Evolutionary conservation across 2,797 vertebrate genomes (phyloP).

Genomic region (Botia kubotai): DNA sequence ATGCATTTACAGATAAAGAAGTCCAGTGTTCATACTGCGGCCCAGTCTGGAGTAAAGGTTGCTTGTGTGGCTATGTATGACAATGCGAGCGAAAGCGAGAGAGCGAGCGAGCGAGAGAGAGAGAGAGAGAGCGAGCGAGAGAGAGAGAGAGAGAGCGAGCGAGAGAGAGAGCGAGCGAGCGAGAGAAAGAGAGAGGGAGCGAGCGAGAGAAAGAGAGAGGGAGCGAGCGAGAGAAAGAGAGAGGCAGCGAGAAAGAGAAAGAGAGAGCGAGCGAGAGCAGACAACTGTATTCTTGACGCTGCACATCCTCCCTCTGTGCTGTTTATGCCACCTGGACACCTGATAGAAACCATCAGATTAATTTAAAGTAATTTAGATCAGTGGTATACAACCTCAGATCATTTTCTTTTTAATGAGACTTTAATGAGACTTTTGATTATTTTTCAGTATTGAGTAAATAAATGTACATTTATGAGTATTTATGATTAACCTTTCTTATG

Average conservation of each 20-base stretch:
- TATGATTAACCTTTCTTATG: background rate
- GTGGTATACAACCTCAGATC: background rate
- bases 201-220: too few species aligned
- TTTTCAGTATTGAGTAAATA: background rate
- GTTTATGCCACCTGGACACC: conserved; percentile 12
- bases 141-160: too few species aligned
- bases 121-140: too few species aligned
- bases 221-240: background rate
- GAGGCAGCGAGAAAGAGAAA: background rate
- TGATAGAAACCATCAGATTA: conserved; percentile 32
- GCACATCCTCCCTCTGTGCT: conserved; percentile 23
- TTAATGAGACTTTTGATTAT: too few species aligned
- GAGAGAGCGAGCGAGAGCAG: conserved; percentile 16
- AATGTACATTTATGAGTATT: background rate
- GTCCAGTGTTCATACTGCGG: conserved; percentile 47
- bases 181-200: too few species aligned
- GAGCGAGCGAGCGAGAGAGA: too few species aligned
- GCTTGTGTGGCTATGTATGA: conserved; percentile 3
- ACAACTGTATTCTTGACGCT: conserved; percentile 51
- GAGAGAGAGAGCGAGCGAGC: too few species aligned
- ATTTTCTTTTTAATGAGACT: too few species aligned
- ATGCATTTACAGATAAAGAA: background rate
- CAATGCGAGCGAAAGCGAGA: background rate
- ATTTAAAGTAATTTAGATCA: conserved; percentile 1
- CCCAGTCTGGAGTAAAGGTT: conserved; percentile 61